Base-by-base conservation (phyloP, 2,888 invertebrate species). In the Rhagium mordax region DNA sequence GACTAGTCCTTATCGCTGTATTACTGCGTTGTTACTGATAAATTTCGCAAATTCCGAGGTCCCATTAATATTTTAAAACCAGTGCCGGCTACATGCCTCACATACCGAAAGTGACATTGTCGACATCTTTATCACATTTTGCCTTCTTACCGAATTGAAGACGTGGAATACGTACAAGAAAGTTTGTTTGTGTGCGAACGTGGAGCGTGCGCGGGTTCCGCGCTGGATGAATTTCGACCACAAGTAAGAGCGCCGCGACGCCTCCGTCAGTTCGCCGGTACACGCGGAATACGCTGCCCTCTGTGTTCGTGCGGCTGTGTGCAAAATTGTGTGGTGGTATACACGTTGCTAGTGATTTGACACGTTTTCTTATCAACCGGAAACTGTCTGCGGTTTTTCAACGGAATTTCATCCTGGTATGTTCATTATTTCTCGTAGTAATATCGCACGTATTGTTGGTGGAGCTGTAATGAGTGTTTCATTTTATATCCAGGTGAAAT, bases 241-340 rank as follows among this genome's bases (percentile, higher is more conserved):
- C 74, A 76, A 76, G 75, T 74, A 64, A 64, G 67, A 76, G 73
- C 78, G 76, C 73, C 77, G 75, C 79, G 78, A 75, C 80, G 79
- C 78, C 76, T 72, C 65, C 74, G 70, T 72, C 79, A 80, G 79
- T 80, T 78, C 57, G 75, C 72, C 78, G 76, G 78, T 77, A 60
- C 69, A 72, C 75, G 78, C 74, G 73, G 62, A 69, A 18, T 33
- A 41, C 71, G 74, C 49, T 66, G 70, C 68, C 47, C 55, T 41
- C 59, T 51, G 61, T 64, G 64, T n/a, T 27, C 16, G 69, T 60
- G 60, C 60, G 16, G n/a, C 21, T 20, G 59, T 33, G 48, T 20
- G 20, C 13, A 6, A 55, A 59, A 55, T 41, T 69, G 55, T 55
- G 49, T 29, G 20, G 67, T 72, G 65, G 20, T 33, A 47, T 69